Evolutionary conservation across 2,888 invertebrate genomes (phyloP).

Genomic region (Lysandra coridon): DNA sequence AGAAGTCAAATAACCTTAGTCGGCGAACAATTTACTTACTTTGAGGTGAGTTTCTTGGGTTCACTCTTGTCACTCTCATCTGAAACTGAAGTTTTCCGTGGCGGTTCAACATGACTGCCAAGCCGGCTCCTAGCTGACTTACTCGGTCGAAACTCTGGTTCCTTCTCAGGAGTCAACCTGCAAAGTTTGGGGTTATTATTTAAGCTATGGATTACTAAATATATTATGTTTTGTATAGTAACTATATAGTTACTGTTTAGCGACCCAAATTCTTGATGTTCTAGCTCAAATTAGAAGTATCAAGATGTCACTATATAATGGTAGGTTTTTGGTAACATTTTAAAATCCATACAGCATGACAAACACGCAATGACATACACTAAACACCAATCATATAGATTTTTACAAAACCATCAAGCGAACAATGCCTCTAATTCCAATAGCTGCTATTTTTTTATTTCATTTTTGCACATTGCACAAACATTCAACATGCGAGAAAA

Average conservation of each 20-base stretch:
- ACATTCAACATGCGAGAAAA: too few species aligned
- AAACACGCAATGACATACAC: neutral
- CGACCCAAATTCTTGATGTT: too few species aligned
- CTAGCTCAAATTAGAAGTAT: too few species aligned
- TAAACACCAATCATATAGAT: neutral
- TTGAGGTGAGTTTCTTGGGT: constrained; percentile 56
- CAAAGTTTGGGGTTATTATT: constrained; percentile 41
- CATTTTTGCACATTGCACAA: too few species aligned
- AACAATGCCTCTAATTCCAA: neutral
- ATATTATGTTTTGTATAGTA: neutral
- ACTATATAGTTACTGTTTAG: neutral
- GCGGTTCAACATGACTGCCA: constrained; percentile 45
- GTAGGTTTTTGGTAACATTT: neutral
- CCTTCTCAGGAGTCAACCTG: constrained; percentile 70
- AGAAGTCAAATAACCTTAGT: too few species aligned
- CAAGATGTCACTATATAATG: too few species aligned
- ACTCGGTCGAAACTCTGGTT: constrained; percentile 50
- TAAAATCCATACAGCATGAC: too few species aligned
- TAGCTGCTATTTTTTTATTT: neutral
- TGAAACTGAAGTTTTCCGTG: constrained; percentile 48
- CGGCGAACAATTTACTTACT: constrained; percentile 45
- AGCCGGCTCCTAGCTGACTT: constrained; percentile 60
- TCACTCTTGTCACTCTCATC: constrained; percentile 56
- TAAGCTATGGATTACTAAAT: neutral
- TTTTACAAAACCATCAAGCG: neutral